These are phyloP conservation scores for Nomada ferruginata DNA, from an alignment of 2,888 invertebrate species.

Conservation along the genomic window DNA sequence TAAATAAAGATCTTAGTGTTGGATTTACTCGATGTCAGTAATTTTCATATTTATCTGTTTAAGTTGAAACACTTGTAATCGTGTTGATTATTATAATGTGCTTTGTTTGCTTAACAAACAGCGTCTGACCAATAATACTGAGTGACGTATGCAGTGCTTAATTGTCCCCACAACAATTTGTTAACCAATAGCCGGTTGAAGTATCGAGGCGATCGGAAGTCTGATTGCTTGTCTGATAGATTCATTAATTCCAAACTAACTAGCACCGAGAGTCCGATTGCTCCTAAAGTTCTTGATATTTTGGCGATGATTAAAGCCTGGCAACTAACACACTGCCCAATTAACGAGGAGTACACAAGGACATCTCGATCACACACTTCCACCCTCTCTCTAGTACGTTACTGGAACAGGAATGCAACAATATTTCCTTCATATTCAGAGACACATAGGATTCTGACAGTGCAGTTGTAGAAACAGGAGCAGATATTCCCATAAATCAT, in stretches of 20 bases:
- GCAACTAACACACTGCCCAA: background rate
- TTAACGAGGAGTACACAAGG: background rate
- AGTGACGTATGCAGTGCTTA: background rate
- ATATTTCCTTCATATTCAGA: too few relatives aligned
- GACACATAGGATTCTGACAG: too few relatives aligned
- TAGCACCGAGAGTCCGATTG: conserved; percentile 4
- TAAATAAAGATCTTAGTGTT: too few relatives aligned
- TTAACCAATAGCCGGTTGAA: conserved; percentile 3
- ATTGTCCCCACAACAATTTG: background rate
- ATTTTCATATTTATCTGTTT: too few relatives aligned
- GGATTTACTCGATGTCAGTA: too few relatives aligned
- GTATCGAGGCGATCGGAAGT: conserved; percentile 6
- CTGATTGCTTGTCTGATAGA: conserved; percentile 1
- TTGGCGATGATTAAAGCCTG: background rate
- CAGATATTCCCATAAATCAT: too few relatives aligned
- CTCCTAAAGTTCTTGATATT: background rate
- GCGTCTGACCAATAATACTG: too few relatives aligned
- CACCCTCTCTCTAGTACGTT: background rate
- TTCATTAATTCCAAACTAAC: conserved; percentile 3
- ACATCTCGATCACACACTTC: background rate
- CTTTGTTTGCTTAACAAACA: too few relatives aligned
- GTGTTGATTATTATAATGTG: too few relatives aligned
- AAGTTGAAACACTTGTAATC: too few relatives aligned
- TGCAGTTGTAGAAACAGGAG: too few relatives aligned
- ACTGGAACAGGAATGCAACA: too few relatives aligned